Conservation (phyloP, 2,113 vertebrate species). For the Formicarius rufipectus region DNA sequence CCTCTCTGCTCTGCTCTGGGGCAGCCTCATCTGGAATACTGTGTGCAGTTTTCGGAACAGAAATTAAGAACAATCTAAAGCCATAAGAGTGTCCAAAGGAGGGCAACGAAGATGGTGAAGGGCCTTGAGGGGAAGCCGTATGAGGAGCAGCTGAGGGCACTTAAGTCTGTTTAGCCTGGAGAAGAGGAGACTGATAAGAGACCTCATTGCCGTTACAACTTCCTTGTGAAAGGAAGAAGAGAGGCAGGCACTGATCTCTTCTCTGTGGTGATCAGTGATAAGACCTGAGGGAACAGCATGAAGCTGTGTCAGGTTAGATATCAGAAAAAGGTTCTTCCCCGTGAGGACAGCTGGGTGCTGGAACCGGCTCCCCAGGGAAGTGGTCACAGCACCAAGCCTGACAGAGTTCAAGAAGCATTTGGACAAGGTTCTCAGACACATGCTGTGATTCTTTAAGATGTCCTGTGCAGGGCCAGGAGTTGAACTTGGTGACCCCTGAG, state of each 20-base stretch:
- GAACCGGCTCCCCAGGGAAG: not conserved
- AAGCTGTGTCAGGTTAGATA: not conserved
- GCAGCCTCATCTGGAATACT: not conserved
- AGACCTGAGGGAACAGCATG: accelerated
- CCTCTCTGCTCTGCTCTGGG: accelerated
- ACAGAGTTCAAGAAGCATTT: not conserved
- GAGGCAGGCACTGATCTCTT: not conserved
- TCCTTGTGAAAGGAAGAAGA: not conserved
- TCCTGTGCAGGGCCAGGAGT: not conserved
- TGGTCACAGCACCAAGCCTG: not conserved
- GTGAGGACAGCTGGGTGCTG: not conserved
- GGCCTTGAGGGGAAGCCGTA: accelerated
- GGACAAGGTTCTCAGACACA: not conserved
- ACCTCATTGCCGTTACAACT: not conserved
- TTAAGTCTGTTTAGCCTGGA: not conserved
- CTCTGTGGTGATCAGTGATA: not conserved
- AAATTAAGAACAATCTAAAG: not conserved
- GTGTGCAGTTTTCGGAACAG: not conserved
- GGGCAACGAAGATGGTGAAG: not conserved
- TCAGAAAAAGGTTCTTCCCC: not conserved
- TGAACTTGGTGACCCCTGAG: not conserved
- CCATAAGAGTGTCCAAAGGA: not conserved
- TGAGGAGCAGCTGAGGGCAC: not conserved
- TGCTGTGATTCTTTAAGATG: not conserved
- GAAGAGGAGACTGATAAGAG: not conserved